phyloP scores from a whole-genome alignment of 2,888 invertebrate genomes.

The Thalpophila matura region DNA sequence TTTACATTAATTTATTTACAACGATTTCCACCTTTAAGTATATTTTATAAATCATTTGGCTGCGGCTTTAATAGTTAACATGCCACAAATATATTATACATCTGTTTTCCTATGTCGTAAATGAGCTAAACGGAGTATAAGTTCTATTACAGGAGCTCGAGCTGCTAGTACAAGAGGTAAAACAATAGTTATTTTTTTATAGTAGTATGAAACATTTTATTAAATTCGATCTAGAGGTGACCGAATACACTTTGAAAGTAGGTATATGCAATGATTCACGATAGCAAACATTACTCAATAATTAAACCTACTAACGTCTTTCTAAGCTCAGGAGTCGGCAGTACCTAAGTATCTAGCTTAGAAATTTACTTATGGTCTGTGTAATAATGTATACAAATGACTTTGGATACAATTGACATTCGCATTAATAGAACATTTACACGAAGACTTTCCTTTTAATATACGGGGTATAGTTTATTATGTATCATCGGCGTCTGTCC shows the following conservation, averaged over 20 bases:
- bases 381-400: constrained; percentile 41
- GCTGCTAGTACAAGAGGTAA: not conserved
- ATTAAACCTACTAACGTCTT: constrained; percentile 31
- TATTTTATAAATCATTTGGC: constrained; percentile 46
- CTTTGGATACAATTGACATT: constrained; percentile 57
- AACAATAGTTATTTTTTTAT: not conserved
- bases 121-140: constrained; percentile 7
- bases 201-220: constrained; percentile 9
- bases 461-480: constrained; percentile 32
- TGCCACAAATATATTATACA: constrained; percentile 30
- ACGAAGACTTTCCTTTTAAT: constrained; percentile 39
- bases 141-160: constrained; percentile 9
- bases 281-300: constrained; percentile 20
- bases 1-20: constrained; percentile 69
- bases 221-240: not conserved
- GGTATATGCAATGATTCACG: constrained; percentile 20
- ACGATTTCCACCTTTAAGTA: constrained; percentile 59
- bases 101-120: constrained; percentile 22
- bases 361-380: constrained; percentile 39
- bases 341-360: constrained; percentile 35
- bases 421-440: constrained; percentile 40
- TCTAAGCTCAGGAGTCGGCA: constrained; percentile 22
- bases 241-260: constrained; percentile 7
- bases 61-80: constrained; percentile 31
- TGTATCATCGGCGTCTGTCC: constrained; percentile 41